A percentile compares a stretch with the other conserved stretches of the same genome.
Evolutionary conservation across 1,140 invertebrate species (phyloP).

Genomic region (Prorops nasuta): DNA sequence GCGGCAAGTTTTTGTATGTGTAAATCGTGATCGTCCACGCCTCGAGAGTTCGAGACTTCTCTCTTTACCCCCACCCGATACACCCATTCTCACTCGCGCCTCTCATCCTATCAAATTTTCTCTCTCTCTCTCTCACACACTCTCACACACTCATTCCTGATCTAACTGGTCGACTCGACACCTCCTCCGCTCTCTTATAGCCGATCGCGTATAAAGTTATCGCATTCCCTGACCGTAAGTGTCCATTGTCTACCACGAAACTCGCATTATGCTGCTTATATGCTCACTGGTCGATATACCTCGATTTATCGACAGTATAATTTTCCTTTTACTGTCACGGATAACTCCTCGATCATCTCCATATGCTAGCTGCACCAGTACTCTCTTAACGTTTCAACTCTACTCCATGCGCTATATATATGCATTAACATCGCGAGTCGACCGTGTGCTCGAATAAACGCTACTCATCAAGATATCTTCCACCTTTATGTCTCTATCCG

Average conservation of each 20-base stretch:
- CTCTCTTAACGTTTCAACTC: no score
- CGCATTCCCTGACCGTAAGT: conserved; percentile 37
- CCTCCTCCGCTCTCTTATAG: conserved; percentile 14
- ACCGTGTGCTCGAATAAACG: no score
- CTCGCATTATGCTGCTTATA: conserved; percentile 20
- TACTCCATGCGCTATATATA: no score
- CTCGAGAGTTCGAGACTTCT: conserved; percentile 25
- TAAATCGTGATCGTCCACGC: conserved; percentile 50
- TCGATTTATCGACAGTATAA: conserved; percentile 21
- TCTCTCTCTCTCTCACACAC: not conserved
- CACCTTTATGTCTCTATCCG: no score
- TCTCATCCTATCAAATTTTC: conserved; percentile 1
- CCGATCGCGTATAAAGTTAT: conserved; percentile 42
- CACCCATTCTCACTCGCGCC: conserved; percentile 10
- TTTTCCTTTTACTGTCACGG: conserved; percentile 28
- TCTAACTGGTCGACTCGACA: conserved; percentile 5
- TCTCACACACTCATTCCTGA: not conserved
- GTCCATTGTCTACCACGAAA: conserved; percentile 40
- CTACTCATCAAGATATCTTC: no score
- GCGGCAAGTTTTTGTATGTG: conserved; percentile 40
- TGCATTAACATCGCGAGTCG: no score
- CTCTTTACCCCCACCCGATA: conserved; percentile 7
- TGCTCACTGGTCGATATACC: not conserved
- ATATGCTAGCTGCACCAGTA: no score
- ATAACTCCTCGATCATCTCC: conserved; percentile 16